Base-by-base conservation (phyloP, 1,140 invertebrate genomes). In the Drosophila malerkotliana region DNA sequence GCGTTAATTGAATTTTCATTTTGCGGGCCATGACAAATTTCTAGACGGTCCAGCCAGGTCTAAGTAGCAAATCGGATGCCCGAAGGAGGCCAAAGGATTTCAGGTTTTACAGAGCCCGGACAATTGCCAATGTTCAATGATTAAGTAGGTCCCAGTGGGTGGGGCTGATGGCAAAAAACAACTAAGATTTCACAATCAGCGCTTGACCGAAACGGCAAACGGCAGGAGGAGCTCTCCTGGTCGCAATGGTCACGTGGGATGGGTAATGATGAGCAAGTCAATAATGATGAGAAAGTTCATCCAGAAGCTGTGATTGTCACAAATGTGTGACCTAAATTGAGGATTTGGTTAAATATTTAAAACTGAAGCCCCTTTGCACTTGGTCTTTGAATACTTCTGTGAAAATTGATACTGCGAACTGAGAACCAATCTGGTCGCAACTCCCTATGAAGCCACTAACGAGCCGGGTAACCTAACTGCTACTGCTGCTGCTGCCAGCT, bases 161-260 rank as follows among this genome's bases (percentile, higher is more conserved):
- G 24, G 9, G 51, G 28, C 48, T 32, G 49, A 58, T 53, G 62
- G 72, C 51, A 76, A 56, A 80, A 85, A 81, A 77, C 77, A 77
- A 85, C 85, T 82, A 85, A 81, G 81, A 85, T 85, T 85, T 87
- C 61, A 85, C 81, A 85, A 85, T 85, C 81, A 85, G 74, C 81
- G 73, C 56, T 81, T 60, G 81, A 66, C 66, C 67, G 68, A 66
- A 87, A 85, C n/a, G n/a, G n/a, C n/a, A n/a, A 83, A 82, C 66
- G 80, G 47, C 66, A 75, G 51, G 32, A 62, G 52, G 48, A 61
- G 47, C 41, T 44, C 1, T 15, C 14, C 18, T 18, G 44, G 1
- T 9, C 3, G 44, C 24, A 47, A 4, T 21, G 48, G 18, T 4
- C 32, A 9, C n/a, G 10, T 28, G 28, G 10, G 45, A 12, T 9